Base-by-base conservation (phyloP, 2,888 invertebrate species). In the Melinaea menophilus region DNA sequence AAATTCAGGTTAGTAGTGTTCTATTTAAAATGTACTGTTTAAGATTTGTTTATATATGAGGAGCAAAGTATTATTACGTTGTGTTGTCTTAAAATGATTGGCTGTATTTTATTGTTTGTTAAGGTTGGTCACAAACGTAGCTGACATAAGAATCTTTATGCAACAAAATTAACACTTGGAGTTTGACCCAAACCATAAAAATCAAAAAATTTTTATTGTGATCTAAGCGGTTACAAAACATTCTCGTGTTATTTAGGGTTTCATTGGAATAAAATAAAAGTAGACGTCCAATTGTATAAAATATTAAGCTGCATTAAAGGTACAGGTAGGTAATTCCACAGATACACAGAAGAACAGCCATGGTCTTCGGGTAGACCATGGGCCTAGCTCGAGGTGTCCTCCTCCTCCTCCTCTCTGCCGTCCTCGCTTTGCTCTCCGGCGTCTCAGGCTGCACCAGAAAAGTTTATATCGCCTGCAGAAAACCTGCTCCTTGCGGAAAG, bases 401-500 rank as follows among this genome's bases (percentile, higher is more conserved):
- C 60, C 62, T 80, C 60, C 62, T 80, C 54, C 58, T 83, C 60
- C 62, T 83, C 31, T 68, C 75, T 56, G 76, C 74, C 54, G 63
- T 84, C 41, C 68, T 82, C 34, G 68, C 77, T 2, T 64, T 84
- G 59, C 48, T 84, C 41, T 75, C 73, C n/a, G 60, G 79, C 33
- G 82, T 72, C 57, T 67, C 68, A 61, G 79, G 80, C 63, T 86
- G 85, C 71, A 84, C 85, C 2, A 84, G 69, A 68, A 86, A 86
- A 65, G 81, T 84, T 5, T 86, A 86, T 67, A 82, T 86, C 35
- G 82, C 85, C 65, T 86, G 86, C 76, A 78, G 84, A 66, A 64
- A 79, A 11, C 86, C 86, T 0, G 82, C 82, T 2, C 85, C 86
- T 68, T 86, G 86, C 67, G 78, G 71, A 66, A 84, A 86, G 75